Evolutionary conservation across 2,113 vertebrate species (phyloP).

Genomic region (Nematolebias whitei): DNA sequence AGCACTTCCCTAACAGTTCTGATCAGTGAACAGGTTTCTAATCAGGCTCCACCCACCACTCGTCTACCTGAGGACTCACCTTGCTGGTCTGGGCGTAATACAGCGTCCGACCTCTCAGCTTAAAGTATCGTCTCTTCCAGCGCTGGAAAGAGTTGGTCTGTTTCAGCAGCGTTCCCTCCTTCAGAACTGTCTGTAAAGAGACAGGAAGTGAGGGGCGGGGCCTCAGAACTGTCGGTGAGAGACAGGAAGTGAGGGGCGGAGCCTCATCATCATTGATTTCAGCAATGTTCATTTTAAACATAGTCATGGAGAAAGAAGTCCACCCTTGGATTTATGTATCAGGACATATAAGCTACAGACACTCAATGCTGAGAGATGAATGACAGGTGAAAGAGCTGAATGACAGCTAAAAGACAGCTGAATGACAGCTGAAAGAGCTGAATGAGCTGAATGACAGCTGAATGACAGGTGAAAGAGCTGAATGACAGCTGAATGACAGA

Average conservation of each 20-base stretch:
- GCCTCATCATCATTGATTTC: neutral
- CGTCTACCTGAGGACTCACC: slow-evolving; percentile 55
- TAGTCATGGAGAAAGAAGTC: too few species aligned
- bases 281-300: too few species aligned
- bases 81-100: slow-evolving; percentile 97
- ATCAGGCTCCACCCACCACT: neutral
- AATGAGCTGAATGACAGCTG: too few species aligned
- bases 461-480: too few species aligned
- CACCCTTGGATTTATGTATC: too few species aligned
- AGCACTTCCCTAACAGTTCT: neutral
- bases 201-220: neutral
- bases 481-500: too few species aligned
- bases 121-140: slow-evolving; percentile 96
- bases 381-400: too few species aligned
- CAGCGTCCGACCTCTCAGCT: slow-evolving; percentile 91
- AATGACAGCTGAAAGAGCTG: too few species aligned
- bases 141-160: slow-evolving; percentile 97
- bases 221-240: too few species aligned
- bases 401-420: too few species aligned
- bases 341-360: too few species aligned
- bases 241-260: neutral
- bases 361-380: too few species aligned
- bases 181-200: slow-evolving; percentile 87
- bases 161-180: slow-evolving; percentile 94
- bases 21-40: neutral